Evolutionary conservation across 2,797 vertebrate genomes (phyloP), one percentile per base, ranked within the genome.

Genomic region (Garrulus glandarius): DNA sequence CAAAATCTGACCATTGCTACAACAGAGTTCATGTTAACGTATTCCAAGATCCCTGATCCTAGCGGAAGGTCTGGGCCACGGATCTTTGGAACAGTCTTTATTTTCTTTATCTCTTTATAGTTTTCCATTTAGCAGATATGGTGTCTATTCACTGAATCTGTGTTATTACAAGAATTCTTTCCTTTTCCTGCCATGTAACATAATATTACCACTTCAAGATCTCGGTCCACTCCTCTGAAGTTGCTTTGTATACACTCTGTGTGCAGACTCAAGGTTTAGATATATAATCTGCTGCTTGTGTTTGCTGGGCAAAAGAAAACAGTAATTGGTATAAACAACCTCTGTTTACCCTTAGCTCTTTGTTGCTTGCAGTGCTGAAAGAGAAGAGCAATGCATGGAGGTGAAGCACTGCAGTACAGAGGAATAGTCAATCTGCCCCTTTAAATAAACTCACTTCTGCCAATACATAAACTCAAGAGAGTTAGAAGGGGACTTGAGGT

Each of bases 391-490:
- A 23, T 27, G 19, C 29, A 74, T 30, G 46, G 43, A 79, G 30
- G 32, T 59, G 59, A 93, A 83, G 22, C 19, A 44, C 39, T 60
- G 30, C 1, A 1, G 34, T 67, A 41, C 4, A 82, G 63, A 70
- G 43, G 32, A 91, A 59, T 2, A 84, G 59, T 92, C 71, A 74
- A 83, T 85, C 37, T 77, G 22, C 3, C 34, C 21, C 79, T 91
- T 82, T 72, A 89, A 89, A 91, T 89, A 94, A 92, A 95, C 39
- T 84, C 36, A 13, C 4, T 79, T 76, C 65, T 92, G 86, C 91
- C 84, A 49, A 87, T 91, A 87, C 43, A 65, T 60, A 72, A 36
- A 76, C 65, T 84, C n/a, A 27, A 30, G 36, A 61, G 47, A 81
- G 26, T 77, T 69, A 47, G 50, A 76, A 92, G 21, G 20, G 30